Evolutionary conservation across 2,797 vertebrate genomes (phyloP).

Genomic region (Enteromius treurensis): DNA sequence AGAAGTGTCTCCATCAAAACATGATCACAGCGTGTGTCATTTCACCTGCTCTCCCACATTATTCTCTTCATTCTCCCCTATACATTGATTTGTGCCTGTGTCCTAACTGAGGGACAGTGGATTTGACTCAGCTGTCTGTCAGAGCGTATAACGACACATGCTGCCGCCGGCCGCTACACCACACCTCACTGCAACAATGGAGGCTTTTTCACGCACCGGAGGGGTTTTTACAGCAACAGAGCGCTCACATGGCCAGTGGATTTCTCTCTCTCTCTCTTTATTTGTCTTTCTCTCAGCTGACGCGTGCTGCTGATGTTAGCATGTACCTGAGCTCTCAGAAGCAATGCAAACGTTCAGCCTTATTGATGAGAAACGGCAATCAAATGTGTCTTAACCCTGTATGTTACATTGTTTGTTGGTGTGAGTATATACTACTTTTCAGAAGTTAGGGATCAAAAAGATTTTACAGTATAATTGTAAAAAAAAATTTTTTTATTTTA

Average conservation of each 20-base stretch:
- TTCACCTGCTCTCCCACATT: constrained; percentile 73
- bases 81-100: constrained; percentile 60
- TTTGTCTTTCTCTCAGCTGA: constrained; percentile 43
- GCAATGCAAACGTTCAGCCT: background rate
- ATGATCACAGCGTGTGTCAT: background rate
- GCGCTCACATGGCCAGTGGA: constrained; percentile 67
- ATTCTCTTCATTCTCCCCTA: constrained; percentile 73
- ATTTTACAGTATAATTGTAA: background rate
- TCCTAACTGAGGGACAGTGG: constrained; percentile 57
- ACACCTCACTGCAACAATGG: constrained; percentile 72
- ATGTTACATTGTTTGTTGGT: background rate
- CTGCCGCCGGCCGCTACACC: constrained; percentile 67
- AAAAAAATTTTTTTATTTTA: no score
- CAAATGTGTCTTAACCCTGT: no score
- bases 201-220: constrained; percentile 67
- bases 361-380: background rate
- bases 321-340: constrained; percentile 29
- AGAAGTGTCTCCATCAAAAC: background rate
- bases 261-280: constrained; percentile 58
- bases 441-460: background rate
- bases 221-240: constrained; percentile 68
- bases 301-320: constrained; percentile 51
- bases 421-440: background rate
- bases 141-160: constrained; percentile 61
- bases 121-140: constrained; percentile 52